Conservation (phyloP, 2,888 invertebrate species). For the Amblyjoppa proteus region DNA sequence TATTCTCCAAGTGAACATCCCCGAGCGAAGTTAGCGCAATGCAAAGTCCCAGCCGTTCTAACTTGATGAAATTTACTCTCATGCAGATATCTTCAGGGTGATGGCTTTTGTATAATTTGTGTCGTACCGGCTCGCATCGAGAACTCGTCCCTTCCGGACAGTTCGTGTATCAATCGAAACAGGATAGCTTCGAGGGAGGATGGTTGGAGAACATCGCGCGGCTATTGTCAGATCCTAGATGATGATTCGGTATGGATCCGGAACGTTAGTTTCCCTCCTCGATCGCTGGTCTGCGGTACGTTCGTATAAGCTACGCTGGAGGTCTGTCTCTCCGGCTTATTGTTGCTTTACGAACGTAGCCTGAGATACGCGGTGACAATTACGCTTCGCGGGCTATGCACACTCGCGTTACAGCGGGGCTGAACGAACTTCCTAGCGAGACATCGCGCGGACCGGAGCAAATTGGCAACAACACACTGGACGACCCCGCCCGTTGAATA, state of each 20-base stretch:
- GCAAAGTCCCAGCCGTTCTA: too few species aligned
- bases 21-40: too few species aligned
- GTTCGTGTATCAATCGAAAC: slow-evolving; percentile 24
- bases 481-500: neutral
- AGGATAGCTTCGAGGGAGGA: neutral
- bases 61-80: too few species aligned
- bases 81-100: too few species aligned
- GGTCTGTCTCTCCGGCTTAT: neutral
- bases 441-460: neutral
- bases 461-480: neutral
- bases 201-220: slow-evolving; percentile 8
- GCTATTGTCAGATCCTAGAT: neutral
- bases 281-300: neutral
- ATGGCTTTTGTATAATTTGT: neutral
- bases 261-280: neutral
- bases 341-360: neutral
- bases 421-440: neutral
- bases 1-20: too few species aligned
- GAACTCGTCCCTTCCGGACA: neutral
- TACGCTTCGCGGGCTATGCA: neutral
- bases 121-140: neutral
- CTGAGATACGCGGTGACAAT: slow-evolving; percentile 1
- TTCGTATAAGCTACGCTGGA: neutral
- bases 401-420: neutral
- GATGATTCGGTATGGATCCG: neutral